These are phyloP conservation scores for Athene noctua DNA, from an alignment of 2,113 vertebrate genomes.

Conservation along the genomic window DNA sequence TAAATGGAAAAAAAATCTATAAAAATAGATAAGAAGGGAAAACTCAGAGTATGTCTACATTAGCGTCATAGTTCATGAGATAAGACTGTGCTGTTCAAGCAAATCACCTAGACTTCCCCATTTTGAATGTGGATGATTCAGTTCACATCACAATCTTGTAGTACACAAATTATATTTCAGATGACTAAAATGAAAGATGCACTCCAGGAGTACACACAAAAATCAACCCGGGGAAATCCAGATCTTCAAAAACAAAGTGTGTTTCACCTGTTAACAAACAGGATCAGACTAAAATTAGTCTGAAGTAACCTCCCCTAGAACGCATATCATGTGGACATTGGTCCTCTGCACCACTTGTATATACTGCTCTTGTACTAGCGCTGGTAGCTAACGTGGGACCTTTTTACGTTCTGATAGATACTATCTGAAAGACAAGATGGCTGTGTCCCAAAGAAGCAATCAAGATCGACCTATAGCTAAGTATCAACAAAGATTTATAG, in stretches of 20 bases:
- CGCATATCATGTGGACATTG: background rate
- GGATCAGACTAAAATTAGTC: background rate
- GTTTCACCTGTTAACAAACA: background rate
- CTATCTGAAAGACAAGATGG: background rate
- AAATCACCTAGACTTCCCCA: background rate
- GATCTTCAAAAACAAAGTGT: background rate
- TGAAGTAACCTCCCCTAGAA: background rate
- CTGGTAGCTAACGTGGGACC: background rate
- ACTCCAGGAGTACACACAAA: background rate
- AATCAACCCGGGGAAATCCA: background rate
- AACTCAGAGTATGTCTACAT: background rate
- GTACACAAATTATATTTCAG: background rate
- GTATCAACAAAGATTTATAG: background rate
- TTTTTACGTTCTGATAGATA: background rate
- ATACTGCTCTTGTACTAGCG: background rate
- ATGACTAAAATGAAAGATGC: background rate
- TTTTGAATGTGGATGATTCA: background rate
- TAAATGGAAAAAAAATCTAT: background rate
- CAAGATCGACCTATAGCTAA: background rate
- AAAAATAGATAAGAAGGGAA: background rate
- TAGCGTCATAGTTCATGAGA: background rate
- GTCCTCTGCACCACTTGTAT: background rate
- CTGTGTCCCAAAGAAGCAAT: background rate
- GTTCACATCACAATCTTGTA: background rate
- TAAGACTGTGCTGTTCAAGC: background rate